These are phyloP conservation scores for Sebastes vulpes DNA, from an alignment of 2,797 vertebrate species.

Conservation along the genomic window DNA sequence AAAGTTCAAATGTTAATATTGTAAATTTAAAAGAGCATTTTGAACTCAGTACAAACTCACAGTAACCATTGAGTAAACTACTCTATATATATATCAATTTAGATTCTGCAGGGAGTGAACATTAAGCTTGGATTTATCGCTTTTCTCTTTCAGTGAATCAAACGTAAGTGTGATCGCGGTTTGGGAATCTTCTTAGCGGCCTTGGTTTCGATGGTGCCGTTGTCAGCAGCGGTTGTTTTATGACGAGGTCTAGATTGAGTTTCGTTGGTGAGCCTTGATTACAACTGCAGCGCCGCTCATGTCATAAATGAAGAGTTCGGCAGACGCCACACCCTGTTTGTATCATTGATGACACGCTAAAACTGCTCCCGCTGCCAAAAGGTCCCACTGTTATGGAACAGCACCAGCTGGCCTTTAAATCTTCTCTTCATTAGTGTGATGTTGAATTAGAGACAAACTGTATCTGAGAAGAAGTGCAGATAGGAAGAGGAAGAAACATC, in stretches of 20 bases:
- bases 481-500: background rate
- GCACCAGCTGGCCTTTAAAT: constrained; percentile 56
- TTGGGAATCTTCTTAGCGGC: constrained; percentile 41
- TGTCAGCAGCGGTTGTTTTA: constrained; percentile 70
- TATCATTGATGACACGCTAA: constrained; percentile 27
- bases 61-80: background rate
- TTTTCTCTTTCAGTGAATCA: constrained; percentile 39
- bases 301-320: constrained; percentile 76
- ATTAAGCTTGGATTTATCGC: constrained; percentile 30
- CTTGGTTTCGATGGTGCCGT: constrained; percentile 32
- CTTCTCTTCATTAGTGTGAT: constrained; percentile 20
- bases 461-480: background rate
- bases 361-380: constrained; percentile 26
- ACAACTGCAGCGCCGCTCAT: constrained; percentile 63
- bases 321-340: constrained; percentile 42
- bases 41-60: background rate
- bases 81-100: background rate
- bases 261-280: constrained; percentile 69
- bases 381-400: constrained; percentile 21
- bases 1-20: background rate
- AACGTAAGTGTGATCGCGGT: constrained; percentile 24
- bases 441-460: background rate
- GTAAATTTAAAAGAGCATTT: background rate
- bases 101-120: constrained; percentile 3
- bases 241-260: constrained; percentile 50